These are phyloP conservation scores for Zalophus californianus DNA, from an alignment of 2,797 vertebrate species.

Conservation along the genomic window DNA sequence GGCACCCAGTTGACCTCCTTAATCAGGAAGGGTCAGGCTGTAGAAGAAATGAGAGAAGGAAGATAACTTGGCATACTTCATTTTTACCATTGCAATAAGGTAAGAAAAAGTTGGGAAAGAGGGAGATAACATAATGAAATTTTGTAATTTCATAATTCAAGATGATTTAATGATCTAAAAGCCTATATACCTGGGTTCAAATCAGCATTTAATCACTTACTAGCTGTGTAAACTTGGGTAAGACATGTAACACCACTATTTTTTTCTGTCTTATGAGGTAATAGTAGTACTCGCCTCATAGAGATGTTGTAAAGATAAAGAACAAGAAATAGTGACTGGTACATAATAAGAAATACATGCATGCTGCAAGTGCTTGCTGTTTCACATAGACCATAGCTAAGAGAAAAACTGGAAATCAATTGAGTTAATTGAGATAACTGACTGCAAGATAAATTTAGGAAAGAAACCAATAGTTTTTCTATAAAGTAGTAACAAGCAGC, in stretches of 20 bases:
- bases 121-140: not conserved
- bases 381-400: not conserved
- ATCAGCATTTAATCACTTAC: not conserved
- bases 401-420: not conserved
- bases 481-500: not conserved
- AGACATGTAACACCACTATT: not conserved
- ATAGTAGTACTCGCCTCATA: not conserved
- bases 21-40: not conserved
- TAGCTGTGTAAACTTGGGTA: not conserved
- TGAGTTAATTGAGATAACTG: not conserved
- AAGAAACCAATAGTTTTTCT: not conserved
- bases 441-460: not conserved
- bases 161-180: not conserved
- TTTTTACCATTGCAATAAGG: conserved; percentile 8
- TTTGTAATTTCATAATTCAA: not conserved
- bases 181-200: not conserved
- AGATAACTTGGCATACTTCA: not conserved
- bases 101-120: not conserved
- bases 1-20: not conserved
- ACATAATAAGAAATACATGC: not conserved
- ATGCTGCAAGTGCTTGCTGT: not conserved
- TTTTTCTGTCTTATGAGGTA: not conserved
- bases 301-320: not conserved
- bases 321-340: no score
- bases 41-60: not conserved